Base-by-base conservation (phyloP, 2,888 invertebrate species). In the Apocheima hispidaria region DNA sequence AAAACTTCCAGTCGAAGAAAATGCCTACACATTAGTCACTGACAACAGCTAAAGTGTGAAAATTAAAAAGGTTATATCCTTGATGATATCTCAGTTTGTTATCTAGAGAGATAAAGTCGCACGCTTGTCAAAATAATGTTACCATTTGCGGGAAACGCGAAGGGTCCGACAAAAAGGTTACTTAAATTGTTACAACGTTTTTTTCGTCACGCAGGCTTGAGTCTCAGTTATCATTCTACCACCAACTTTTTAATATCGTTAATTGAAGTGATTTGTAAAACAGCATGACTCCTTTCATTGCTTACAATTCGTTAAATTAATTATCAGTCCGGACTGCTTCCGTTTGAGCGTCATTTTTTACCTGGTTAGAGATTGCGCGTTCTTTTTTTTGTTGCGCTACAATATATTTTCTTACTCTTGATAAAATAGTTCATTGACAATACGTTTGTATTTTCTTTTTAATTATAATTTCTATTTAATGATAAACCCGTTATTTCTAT, bases 201-300 rank as follows among this genome's bases (percentile, higher is more conserved):
- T 79, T 75, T 75, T 77, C 83, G 86, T 84, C 88, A 87, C 86
- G 87, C 85, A 78, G 82, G 70, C 75, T 78, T 74, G 77, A 72
- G 73, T 60, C 72, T 74, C 83, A 75, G 87, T 87, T 87, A 90
- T 89, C 85, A 86, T 85, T 81, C 81, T 74, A 20, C 28, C 75
- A 83, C 18, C 75, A 83, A 86, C 87, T 91, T 92, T 92, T 92
- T 92, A 90, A 92, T 92, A 90, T 90, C 81, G 89, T 90, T 92
- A 92, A 92, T 92, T 92, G 92, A 89, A 91, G 90, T 90, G 91
- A 92, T 92, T 92, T 92, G 92, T 92, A 90, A 91, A 92, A 91
- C 92, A 92, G 92, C 92, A 87, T 84, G 92, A 90, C 88, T 90
- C 89, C 91, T 92, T 92, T 92, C 92, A 86, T 88, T 90, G 91